Evolutionary conservation across 2,797 vertebrate genomes (phyloP).

Genomic region (Neosalanx taihuensis): DNA sequence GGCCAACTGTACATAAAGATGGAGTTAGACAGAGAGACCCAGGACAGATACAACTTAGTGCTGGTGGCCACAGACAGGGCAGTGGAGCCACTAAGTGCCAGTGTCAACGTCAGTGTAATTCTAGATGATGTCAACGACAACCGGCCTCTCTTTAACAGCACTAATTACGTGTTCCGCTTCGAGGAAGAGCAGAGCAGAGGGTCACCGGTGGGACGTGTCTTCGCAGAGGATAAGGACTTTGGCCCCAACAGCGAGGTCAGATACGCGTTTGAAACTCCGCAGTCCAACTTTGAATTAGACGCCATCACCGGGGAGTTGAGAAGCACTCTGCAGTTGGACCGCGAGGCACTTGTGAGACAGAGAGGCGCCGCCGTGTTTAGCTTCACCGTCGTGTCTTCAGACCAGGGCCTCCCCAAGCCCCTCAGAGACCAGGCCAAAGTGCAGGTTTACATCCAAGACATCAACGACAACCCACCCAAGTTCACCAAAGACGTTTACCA

Average conservation of each 20-base stretch:
- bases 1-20: conserved; percentile 95
- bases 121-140: conserved; percentile 97
- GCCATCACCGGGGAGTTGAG: conserved; percentile 85
- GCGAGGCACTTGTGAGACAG: conserved; percentile 91
- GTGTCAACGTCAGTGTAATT: conserved; percentile 90
- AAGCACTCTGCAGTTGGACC: conserved; percentile 88
- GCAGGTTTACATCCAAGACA: conserved; percentile 93
- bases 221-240: conserved; percentile 90
- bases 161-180: conserved; percentile 95
- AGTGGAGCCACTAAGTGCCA: conserved; percentile 87
- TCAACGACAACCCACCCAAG: conserved; percentile 93
- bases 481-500: conserved; percentile 97
- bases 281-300: conserved; percentile 92
- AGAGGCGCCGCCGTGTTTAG: conserved; percentile 89
- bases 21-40: conserved; percentile 93
- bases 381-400: conserved; percentile 85
- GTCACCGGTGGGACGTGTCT: conserved; percentile 83
- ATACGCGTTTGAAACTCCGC: conserved; percentile 86
- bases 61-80: conserved; percentile 89
- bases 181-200: conserved; percentile 89
- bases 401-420: conserved; percentile 92
- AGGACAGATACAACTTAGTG: conserved; percentile 86
- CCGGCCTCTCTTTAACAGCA: conserved; percentile 95
- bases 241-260: conserved; percentile 91
- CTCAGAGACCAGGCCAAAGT: conserved; percentile 94